Evolutionary conservation across 2,888 invertebrate genomes (phyloP), one percentile per base, ranked within the genome.

Genomic region (Subacronicta megacephala): DNA sequence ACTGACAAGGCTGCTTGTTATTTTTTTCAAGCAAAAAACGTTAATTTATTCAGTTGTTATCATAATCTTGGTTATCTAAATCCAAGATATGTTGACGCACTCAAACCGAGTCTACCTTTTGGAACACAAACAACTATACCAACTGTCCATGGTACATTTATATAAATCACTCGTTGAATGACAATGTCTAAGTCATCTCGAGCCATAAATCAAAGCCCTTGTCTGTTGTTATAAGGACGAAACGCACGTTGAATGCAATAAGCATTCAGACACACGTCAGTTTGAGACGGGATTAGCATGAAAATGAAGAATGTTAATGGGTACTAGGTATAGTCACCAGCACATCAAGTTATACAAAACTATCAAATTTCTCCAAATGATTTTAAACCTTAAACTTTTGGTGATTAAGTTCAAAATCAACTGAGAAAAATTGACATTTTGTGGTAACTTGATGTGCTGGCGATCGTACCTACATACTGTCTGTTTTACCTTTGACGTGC

Each of bases 121-220:
- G n/a, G 31, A 31, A 26, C 2, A 26, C 9, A 26, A 26, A 3
- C 10, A 10, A 23, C 9, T 23, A 23, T 23, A 23, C 23, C 2
- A 9, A 9, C 9, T 20, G 20, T 4, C 6, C 7, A 12, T 16
- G 5, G 15, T 40, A 35, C 33, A 55, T 26, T n/a, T 6, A 31
- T 38, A 66, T 61, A 44, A 55, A 52, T 42, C 55, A 52, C 20
- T 17, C n/a, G 7, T 43, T 46, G 52, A 51, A 70, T 70, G 41
- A 58, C 52, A 53, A 59, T 44, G 65, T 47, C 43, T 50, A 44
- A 40, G 46, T 54, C 62, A 56, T 53, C 47, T 51, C 49, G n/a
- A n/a, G 26, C 50, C 43, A 71, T 71, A 71, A 66, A 63, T 71
- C 62, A 46, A 54, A 66, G 49, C 50, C 57, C 53, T 59, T 53